A percentile compares a stretch with the other conserved stretches of the same genome.
Conservation (phyloP, 1,140 invertebrate species). For the Pseudomyrmex concolor region DNA sequence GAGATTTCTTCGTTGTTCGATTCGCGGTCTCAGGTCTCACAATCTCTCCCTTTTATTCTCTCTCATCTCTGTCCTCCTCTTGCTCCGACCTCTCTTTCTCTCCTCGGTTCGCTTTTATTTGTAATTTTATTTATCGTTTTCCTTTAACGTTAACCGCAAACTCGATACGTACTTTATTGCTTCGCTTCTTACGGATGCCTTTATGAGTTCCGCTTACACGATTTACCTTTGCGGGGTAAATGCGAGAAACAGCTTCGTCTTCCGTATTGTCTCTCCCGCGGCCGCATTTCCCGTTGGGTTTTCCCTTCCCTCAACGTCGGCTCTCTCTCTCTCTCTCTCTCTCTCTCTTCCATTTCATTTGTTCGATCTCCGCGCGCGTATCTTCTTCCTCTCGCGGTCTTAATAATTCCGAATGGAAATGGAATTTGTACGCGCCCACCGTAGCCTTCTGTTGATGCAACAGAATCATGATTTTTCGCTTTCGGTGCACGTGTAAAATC, state of each 20-base stretch:
- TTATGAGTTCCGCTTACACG: constrained; percentile 64
- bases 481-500: constrained; percentile 55
- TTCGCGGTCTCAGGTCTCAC: constrained; percentile 28
- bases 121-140: constrained; percentile 72
- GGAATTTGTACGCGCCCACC: constrained; percentile 31
- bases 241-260: constrained; percentile 53
- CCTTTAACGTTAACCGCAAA: constrained; percentile 67
- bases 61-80: too few species aligned
- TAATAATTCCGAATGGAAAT: constrained; percentile 58
- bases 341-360: constrained; percentile 47
- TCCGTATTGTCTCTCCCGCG: constrained; percentile 31
- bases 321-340: background rate
- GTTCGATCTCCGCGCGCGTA: constrained; percentile 48
- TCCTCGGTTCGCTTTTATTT: constrained; percentile 58
- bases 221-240: constrained; percentile 53
- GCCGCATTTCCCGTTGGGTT: background rate
- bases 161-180: constrained; percentile 70
- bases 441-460: constrained; percentile 29
- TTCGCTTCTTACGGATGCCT: constrained; percentile 68
- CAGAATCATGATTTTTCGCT: constrained; percentile 48
- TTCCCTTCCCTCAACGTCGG: background rate
- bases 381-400: constrained; percentile 38
- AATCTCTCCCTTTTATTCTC: background rate
- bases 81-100: background rate
- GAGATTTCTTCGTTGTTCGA: constrained; percentile 63